Base-by-base conservation (phyloP, 64 coral and sea anemone genomes). In the Stichodactyla mertensii region DNA sequence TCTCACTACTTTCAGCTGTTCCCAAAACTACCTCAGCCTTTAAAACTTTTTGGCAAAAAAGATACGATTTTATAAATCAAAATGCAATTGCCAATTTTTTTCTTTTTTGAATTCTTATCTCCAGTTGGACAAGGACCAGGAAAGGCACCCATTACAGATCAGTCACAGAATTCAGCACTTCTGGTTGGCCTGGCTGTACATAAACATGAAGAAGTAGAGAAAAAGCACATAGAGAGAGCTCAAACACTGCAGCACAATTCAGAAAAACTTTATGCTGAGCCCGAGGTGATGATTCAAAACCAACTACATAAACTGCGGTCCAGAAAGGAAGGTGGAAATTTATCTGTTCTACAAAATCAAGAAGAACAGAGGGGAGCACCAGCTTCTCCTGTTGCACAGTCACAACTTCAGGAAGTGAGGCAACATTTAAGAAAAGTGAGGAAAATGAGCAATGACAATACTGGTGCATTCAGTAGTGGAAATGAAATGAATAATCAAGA, bases 181-280 rank as follows among this genome's bases (percentile, higher is more conserved):
- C 51, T 91, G 60, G 90, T 91, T 55, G 90, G 85, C 13, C n/a
- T 62, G n/a, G 90, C 90, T 52, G 90, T 91, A 28, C 77, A 91
- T 52, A 82, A 70, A 52, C 52, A 86, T 55, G 90, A 91, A 52
- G 64, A 23, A 36, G 80, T 52, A 23, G 54, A 45, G 64, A 91
- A 91, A 77, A 61, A 57, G 82, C 64, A 83, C 52, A 24, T 61
- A 85, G 85, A 31, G 20, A 55, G 16, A 82, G 52, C 80, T 9
- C 55, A 55, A 55, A 77, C 9, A 52, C 10, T 26, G 18, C 57
- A 26, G 22, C 52, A 31, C 18, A 77, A 9, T 91, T 10, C 55
- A 69, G 52, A 91, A n/a, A 80, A 87, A 57, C 45, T 53, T 14
- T 19, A 80, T 19, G 59, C 28, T 0, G 28, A 86, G 24, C 61